These are phyloP conservation scores for Crossocerus cetratus DNA, from an alignment of 2,888 invertebrate genomes.

Conservation along the genomic window DNA sequence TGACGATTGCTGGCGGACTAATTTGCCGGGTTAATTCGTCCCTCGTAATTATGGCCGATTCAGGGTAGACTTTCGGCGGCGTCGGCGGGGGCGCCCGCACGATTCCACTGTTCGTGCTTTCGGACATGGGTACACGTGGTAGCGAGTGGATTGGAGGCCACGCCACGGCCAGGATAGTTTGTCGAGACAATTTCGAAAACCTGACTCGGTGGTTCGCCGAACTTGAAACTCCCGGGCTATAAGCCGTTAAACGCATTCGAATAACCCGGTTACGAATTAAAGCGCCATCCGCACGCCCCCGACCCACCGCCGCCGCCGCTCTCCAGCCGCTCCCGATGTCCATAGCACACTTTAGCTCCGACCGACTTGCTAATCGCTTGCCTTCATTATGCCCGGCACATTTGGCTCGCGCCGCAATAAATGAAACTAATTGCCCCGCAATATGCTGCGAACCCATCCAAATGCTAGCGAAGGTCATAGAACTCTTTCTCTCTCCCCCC, in stretches of 20 bases:
- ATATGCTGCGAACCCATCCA: not conserved
- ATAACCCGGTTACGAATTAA: slow-evolving; percentile 4
- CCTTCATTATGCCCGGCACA: not conserved
- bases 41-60: slow-evolving; percentile 56
- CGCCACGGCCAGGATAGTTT: not conserved
- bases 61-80: slow-evolving; percentile 36
- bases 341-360: not conserved
- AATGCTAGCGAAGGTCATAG: too few relatives aligned
- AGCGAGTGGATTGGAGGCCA: too few relatives aligned
- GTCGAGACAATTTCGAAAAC: slow-evolving; percentile 31
- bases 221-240: slow-evolving; percentile 16
- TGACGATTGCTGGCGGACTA: slow-evolving; percentile 63
- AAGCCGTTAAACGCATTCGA: slow-evolving; percentile 15
- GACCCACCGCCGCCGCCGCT: not conserved
- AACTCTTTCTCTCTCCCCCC: too few relatives aligned
- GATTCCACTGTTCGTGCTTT: too few relatives aligned
- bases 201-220: slow-evolving; percentile 33
- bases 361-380: not conserved
- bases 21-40: slow-evolving; percentile 63
- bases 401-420: not conserved
- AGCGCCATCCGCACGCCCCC: not conserved
- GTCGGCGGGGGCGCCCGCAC: not conserved
- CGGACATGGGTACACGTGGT: too few relatives aligned
- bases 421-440: not conserved
- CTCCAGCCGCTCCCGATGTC: not conserved